A percentile compares a stretch with the other conserved stretches of the same genome.
These are phyloP conservation scores for Dendrocincla fuliginosa DNA, from an alignment of 2,797 vertebrate species.

Conservation along the genomic window DNA sequence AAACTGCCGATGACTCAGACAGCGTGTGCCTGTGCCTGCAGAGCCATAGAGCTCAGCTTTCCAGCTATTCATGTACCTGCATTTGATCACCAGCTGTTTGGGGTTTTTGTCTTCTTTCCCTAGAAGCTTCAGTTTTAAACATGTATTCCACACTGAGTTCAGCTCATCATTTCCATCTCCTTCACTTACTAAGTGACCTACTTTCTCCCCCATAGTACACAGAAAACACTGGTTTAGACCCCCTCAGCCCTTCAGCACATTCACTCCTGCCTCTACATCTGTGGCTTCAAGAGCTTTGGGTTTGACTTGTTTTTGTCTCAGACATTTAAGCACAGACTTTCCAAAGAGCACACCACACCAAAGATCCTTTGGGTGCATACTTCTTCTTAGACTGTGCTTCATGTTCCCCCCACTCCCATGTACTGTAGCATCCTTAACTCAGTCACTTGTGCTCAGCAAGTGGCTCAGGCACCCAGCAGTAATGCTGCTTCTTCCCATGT, in stretches of 20 bases:
- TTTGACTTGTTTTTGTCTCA: background rate
- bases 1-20: background rate
- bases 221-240: background rate
- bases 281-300: background rate
- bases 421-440: background rate
- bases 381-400: background rate
- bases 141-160: background rate
- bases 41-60: background rate
- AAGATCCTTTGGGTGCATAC: background rate
- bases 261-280: background rate
- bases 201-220: background rate
- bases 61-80: background rate
- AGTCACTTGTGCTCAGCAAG: background rate
- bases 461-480: background rate
- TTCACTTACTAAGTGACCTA: background rate
- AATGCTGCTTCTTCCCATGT: rapidly evolving
- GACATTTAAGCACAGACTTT: background rate
- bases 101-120: background rate
- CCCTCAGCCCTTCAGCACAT: background rate
- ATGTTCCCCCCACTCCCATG: rapidly evolving
- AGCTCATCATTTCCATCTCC: background rate
- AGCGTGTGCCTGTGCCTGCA: background rate
- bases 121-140: background rate
- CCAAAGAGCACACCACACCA: background rate
- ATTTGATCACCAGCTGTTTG: slow-evolving; percentile 2